Evolutionary conservation across 2,888 invertebrate genomes (phyloP).

Genomic region (Philaethria dido): DNA sequence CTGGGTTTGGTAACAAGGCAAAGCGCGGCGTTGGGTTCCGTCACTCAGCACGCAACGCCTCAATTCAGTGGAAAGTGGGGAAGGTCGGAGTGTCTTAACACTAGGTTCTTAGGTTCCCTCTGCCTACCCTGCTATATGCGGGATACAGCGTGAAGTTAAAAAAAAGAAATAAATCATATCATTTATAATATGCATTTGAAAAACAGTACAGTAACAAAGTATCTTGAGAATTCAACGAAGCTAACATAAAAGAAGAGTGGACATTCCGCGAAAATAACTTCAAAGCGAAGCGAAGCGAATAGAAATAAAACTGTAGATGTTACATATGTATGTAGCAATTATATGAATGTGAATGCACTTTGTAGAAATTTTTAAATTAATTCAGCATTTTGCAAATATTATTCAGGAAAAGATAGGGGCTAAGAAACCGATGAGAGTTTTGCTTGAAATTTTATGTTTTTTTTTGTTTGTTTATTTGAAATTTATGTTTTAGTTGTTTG

Average conservation of each 20-base stretch:
- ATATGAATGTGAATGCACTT: slow-evolving; percentile 54
- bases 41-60: too few species aligned
- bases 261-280: slow-evolving; percentile 59
- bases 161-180: slow-evolving; percentile 1
- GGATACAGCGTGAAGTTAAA: too few species aligned
- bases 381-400: slow-evolving; percentile 61
- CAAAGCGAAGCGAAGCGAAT: slow-evolving; percentile 57
- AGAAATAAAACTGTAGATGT: slow-evolving; percentile 59
- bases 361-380: slow-evolving; percentile 60
- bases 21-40: too few species aligned
- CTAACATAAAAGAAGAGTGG: slow-evolving; percentile 45
- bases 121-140: too few species aligned
- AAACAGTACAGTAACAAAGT: slow-evolving; percentile 33
- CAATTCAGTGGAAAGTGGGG: too few species aligned
- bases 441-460: slow-evolving; percentile 28
- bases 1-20: too few species aligned
- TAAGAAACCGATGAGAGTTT: slow-evolving; percentile 41
- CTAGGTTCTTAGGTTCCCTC: too few species aligned
- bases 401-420: slow-evolving; percentile 47
- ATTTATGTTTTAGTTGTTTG: too few species aligned
- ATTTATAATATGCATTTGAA: slow-evolving; percentile 17
- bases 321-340: slow-evolving; percentile 58
- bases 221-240: slow-evolving; percentile 35
- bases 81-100: too few species aligned
- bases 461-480: not conserved